A percentile compares a stretch with the other conserved stretches of the same genome.
Evolutionary conservation across 2,888 invertebrate genomes (phyloP).

Genomic region (Chironomus tentans): DNA sequence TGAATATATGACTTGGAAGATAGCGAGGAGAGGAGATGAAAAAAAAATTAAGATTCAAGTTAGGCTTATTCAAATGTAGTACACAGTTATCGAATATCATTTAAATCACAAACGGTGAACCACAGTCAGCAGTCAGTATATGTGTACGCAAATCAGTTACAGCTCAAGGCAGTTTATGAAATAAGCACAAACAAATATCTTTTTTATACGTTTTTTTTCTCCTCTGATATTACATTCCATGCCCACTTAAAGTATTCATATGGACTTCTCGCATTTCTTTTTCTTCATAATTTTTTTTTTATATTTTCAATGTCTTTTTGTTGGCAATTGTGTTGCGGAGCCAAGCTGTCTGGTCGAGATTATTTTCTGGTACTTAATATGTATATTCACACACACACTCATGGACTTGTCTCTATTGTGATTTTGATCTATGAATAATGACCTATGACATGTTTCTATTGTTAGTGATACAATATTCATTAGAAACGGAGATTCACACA

Average conservation of each 20-base stretch:
- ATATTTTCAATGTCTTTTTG: conserved; percentile 19
- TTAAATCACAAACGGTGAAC: not conserved
- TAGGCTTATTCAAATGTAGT: conserved; percentile 1
- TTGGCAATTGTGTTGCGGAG: conserved; percentile 16
- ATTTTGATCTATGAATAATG: conserved; percentile 14
- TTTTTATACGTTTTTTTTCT: not conserved
- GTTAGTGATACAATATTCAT: not conserved
- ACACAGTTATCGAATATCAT: not conserved
- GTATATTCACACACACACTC: not conserved
- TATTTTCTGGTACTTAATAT: not conserved
- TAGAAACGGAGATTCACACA: too few species aligned
- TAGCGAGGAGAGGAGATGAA: not conserved
- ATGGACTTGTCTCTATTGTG: not conserved
- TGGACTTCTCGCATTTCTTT: not conserved
- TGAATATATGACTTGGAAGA: not conserved
- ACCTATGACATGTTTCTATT: conserved; percentile 21
- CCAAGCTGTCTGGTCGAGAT: conserved; percentile 24
- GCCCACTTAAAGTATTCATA: not conserved
- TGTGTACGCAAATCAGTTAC: not conserved
- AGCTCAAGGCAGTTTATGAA: not conserved
- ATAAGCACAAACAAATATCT: not conserved
- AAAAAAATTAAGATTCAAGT: not conserved
- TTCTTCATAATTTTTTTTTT: not conserved
- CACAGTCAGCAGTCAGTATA: not conserved
- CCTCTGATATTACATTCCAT: not conserved